These are phyloP conservation scores for Diploptera punctata DNA, from an alignment of 2,888 invertebrate species.

Conservation along the genomic window DNA sequence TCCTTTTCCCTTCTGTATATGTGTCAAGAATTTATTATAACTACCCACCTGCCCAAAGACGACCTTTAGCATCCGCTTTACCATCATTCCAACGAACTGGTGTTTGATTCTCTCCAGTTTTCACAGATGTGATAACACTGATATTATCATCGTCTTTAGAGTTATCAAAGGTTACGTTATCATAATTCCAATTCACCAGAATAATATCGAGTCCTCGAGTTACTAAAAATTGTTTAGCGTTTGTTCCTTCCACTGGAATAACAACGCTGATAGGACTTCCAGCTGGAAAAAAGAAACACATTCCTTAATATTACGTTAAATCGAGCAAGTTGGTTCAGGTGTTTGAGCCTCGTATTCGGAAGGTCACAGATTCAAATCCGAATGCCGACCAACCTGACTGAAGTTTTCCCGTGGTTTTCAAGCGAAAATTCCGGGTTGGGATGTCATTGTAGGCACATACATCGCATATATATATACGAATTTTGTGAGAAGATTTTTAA, in stretches of 20 bases:
- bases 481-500: too few species aligned
- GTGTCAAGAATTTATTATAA: too few species aligned
- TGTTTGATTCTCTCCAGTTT: conserved; percentile 53
- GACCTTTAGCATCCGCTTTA: conserved; percentile 70
- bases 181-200: conserved; percentile 52
- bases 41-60: conserved; percentile 71
- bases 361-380: too few species aligned
- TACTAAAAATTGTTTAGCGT: conserved; percentile 26
- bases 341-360: too few species aligned
- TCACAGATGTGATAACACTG: conserved; percentile 54
- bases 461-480: too few species aligned
- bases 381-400: too few species aligned
- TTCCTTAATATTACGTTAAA: too few species aligned
- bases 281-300: conserved; percentile 50
- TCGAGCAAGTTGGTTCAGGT: too few species aligned
- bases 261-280: conserved; percentile 59
- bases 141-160: conserved; percentile 42
- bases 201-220: conserved; percentile 42
- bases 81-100: conserved; percentile 70
- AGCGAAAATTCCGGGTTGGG: too few species aligned
- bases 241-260: conserved; percentile 31
- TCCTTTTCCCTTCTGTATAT: too few species aligned
- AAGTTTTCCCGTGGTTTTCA: too few species aligned
- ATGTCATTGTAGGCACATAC: too few species aligned
- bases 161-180: conserved; percentile 54